Evolutionary conservation across 2,888 invertebrate species (phyloP), one percentile per base, ranked within the genome.

Genomic region (Lithophane semibrunnea): DNA sequence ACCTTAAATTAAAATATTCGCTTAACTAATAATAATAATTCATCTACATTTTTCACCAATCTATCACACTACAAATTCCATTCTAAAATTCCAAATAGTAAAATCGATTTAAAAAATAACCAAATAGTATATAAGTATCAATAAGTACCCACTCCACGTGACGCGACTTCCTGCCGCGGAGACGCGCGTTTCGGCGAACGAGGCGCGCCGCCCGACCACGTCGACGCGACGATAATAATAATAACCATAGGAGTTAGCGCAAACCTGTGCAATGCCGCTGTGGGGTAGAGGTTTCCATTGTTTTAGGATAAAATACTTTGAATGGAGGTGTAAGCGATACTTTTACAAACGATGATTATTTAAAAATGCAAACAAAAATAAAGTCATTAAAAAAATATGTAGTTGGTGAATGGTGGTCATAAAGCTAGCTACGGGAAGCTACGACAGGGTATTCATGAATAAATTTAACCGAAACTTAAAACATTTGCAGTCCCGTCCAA

Each of bases 151-250:
- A 74, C 69, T 61, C 85, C 91, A 90, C 91, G 91, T 90, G 83
- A 82, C 71, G 72, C 66, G 68, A 80, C 88, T 90, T 92, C 92
- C 92, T 91, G 91, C 89, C 86, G 88, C 76, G 85, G 88, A 88
- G 89, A 85, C 83, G 89, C 85, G 87, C 86, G 88, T 49, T 90
- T 89, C 90, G 86, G 82, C 85, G 90, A 90, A 90, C 69, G 54
- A 58, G 63, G n/a, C 82, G 79, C 73, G 74, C 61, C 64, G 75
- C 73, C 75, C 58, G 54, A 56, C 79, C 77, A 70, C 74, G 72
- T 68, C 77, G 84, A 67, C 78, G 75, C 86, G 79, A 63, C 80
- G 70, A 64, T 83, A 80, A 86, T 89, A 89, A 89, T 89, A 89
- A 90, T 91, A 89, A 86, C 86, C n/a, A 54, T 63, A 72, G 37